Evolutionary conservation across 1,140 invertebrate genomes (phyloP), one percentile per base, ranked within the genome.

Genomic region (Drosophila funebris): DNA sequence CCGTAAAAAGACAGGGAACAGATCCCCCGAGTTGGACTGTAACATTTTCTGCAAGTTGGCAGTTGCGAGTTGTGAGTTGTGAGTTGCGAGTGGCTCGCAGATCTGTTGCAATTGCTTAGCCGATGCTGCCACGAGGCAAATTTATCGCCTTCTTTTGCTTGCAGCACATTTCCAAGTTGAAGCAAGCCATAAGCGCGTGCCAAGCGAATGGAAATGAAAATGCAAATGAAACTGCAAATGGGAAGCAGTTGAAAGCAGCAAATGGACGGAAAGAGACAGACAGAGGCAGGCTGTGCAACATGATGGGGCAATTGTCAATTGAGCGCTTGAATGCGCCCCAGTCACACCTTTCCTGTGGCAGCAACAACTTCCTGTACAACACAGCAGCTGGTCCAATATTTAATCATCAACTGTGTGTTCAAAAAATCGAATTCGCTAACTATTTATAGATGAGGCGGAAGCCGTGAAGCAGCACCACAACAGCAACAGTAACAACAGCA

Each of bases 331-430:
- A 50, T 63, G 69, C 76, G 37, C 39, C 24, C 36, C 20, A 71
- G 50, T 60, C 13, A 62, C 75, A 77, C 66, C 67, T 77, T 63
- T 58, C n/a, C 18, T 27, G 27, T 37, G 31, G 18, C 22, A 22
- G 8, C 22, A 46, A 43, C 69, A 66, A 74, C 60, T 82, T 78
- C 67, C 79, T 80, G 76, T 75, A 56, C 60, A 57, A 48, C 27
- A 31, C 41, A 31, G 46, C 73, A 83, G 80, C 80, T 83, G 80
- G 54, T 77, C 18, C 56, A 66, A 68, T 74, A 76, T 75, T 87
- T 73, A 87, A 85, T 81, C 81, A 81, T 54, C 48, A 39, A 33
- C 31, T 18, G 16, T 8, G 56, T 27, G 14, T 13, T 33, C 22
- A 39, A 37, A 43, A 27, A 61, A 64, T 56, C 39, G 62, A 73